phyloP scores from a whole-genome alignment of 1,140 invertebrate species.

The Ruditapes philippinarum region DNA sequence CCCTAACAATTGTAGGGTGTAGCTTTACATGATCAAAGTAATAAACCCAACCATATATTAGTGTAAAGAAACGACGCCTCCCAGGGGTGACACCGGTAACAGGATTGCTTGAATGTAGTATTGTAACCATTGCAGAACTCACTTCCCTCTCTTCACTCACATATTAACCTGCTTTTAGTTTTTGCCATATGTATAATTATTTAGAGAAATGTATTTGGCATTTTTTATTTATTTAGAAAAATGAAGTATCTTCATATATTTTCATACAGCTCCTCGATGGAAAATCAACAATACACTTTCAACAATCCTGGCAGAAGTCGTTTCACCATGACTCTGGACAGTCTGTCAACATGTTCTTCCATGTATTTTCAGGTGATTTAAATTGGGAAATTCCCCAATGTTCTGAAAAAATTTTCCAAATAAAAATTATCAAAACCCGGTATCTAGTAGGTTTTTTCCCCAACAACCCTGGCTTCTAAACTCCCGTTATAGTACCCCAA shows the following conservation, averaged over 20 bases:
- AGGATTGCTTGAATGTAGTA: slow-evolving; percentile 41
- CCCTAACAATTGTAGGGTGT: slow-evolving; percentile 37
- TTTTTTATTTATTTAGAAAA: slow-evolving; percentile 38
- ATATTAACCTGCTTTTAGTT: slow-evolving; percentile 30
- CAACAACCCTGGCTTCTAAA: slow-evolving; percentile 37
- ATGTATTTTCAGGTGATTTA: slow-evolving; percentile 42
- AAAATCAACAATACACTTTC: slow-evolving; percentile 39
- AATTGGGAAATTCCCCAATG: slow-evolving; percentile 15
- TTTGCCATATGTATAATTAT: slow-evolving; percentile 39
- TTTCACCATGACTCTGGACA: slow-evolving; percentile 40
- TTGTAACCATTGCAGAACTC: slow-evolving; percentile 37
- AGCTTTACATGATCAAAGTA: slow-evolving; percentile 38
- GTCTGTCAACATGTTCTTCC: slow-evolving; percentile 35
- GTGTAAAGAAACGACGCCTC: slow-evolving; percentile 39
- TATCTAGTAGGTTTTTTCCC: slow-evolving; percentile 30
- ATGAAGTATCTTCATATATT: slow-evolving; percentile 38
- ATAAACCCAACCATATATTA: slow-evolving; percentile 40
- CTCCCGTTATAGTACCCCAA: slow-evolving; percentile 22
- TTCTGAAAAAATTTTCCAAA: not conserved
- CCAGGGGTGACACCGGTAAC: slow-evolving; percentile 34
- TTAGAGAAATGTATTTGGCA: slow-evolving; percentile 32
- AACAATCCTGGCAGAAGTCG: slow-evolving; percentile 36
- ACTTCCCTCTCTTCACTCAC: slow-evolving; percentile 35
- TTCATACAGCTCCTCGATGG: slow-evolving; percentile 34
- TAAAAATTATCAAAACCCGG: slow-evolving; percentile 14